Evolutionary conservation across 2,797 vertebrate species (phyloP).

Genomic region (Dallia pectoralis): DNA sequence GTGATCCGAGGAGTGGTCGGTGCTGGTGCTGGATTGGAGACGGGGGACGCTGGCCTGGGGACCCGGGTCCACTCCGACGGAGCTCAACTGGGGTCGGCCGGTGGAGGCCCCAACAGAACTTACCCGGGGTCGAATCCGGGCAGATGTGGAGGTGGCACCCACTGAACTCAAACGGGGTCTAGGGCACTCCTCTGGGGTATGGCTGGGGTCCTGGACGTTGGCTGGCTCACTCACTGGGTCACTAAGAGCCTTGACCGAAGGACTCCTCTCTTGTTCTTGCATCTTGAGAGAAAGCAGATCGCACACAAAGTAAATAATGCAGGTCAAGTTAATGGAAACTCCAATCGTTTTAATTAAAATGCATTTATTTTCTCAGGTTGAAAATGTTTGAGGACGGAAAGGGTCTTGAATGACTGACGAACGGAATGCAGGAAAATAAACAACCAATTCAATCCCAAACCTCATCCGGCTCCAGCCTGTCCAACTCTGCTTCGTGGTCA

Average conservation of each 20-base stretch:
- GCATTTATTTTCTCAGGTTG: neutral
- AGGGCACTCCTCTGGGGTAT: constrained; percentile 45
- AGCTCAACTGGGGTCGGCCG: constrained; percentile 25
- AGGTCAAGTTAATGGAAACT: neutral
- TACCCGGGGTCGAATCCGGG: constrained; percentile 36
- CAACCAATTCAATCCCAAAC: constrained; percentile 41
- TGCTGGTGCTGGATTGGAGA: constrained; percentile 47
- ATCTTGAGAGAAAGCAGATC: neutral
- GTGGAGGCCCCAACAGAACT: constrained; percentile 24
- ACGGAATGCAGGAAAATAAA: neutral
- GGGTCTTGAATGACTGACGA: neutral
- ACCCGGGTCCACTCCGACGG: neutral
- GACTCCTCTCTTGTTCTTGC: constrained; percentile 50
- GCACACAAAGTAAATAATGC: neutral
- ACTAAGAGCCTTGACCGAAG: neutral
- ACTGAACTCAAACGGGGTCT: constrained; percentile 18
- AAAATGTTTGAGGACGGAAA: neutral
- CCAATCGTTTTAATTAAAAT: neutral
- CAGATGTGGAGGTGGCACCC: constrained; percentile 24
- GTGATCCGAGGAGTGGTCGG: constrained; percentile 54
- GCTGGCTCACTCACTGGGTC: constrained; percentile 31
- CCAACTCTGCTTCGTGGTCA: constrained; percentile 44
- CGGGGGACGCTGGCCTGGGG: constrained; percentile 31
- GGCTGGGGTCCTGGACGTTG: constrained; percentile 29
- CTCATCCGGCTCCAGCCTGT: constrained; percentile 40